phyloP scores from a whole-genome alignment of 37 sponge, comb jelly and placozoan species.

The Cliona cf. orientalis region DNA sequence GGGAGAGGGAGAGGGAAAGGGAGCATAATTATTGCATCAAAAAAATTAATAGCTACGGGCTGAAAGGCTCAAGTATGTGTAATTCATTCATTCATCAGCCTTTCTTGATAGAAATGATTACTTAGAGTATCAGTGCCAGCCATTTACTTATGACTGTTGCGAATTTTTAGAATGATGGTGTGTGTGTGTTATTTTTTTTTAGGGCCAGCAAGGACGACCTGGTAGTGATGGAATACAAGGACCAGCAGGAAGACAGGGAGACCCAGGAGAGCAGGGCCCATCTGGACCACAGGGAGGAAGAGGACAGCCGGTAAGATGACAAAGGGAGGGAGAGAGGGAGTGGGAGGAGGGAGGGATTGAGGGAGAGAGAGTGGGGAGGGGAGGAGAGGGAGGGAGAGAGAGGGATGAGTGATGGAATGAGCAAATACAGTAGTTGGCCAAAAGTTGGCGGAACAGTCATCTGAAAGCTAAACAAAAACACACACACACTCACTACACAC shows the following conservation, averaged over 20 bases:
- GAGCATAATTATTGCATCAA: too few species aligned
- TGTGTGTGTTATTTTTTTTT: too few species aligned
- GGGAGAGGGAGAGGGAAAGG: too few species aligned
- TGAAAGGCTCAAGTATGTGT: too few species aligned
- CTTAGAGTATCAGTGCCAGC: neutral
- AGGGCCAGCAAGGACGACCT: constrained; percentile 32
- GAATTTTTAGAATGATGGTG: too few species aligned
- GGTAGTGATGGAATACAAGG: constrained; percentile 16
- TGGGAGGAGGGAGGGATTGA: constrained; percentile 1
- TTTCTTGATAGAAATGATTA: neutral
- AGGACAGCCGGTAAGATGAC: too few species aligned
- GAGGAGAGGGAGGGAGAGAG: neutral
- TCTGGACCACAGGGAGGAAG: constrained; percentile 21
- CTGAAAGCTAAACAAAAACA: neutral
- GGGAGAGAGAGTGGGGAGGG: too few species aligned
- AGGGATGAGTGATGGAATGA: neutral
- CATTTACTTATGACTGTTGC: neutral
- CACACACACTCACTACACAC: neutral
- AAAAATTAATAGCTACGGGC: too few species aligned
- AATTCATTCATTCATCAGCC: neutral
- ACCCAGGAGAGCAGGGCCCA: constrained; percentile 33
- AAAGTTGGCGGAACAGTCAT: neutral
- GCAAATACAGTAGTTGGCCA: neutral
- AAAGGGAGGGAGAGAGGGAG: too few species aligned
- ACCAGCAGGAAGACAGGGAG: constrained; percentile 6